phyloP scores from a whole-genome alignment of 2,888 invertebrate species.

The Lypha dubia region DNA sequence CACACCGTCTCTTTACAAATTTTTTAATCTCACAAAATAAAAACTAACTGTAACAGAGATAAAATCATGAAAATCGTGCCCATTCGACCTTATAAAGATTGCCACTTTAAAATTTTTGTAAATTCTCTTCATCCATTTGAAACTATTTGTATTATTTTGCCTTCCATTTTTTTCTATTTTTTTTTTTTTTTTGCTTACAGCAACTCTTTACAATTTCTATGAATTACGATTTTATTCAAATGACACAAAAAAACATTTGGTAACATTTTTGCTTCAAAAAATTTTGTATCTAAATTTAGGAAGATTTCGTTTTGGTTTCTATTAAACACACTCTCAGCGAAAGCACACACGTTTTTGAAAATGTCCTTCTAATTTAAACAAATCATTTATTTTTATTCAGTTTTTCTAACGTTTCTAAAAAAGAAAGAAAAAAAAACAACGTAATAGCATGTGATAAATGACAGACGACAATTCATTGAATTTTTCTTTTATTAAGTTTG shows the following conservation, averaged over 20 bases:
- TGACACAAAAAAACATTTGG: constrained; percentile 37
- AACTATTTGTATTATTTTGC: constrained; percentile 50
- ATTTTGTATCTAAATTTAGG: constrained; percentile 49
- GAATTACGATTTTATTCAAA: constrained; percentile 43
- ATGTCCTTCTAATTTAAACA: constrained; percentile 65
- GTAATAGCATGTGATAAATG: constrained; percentile 65
- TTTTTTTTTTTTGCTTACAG: constrained; percentile 8
- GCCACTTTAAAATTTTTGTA: constrained; percentile 10
- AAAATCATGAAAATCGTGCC: constrained; percentile 5
- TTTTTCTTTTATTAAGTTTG: constrained; percentile 40
- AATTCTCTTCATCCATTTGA: constrained; percentile 6
- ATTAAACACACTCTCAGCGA: constrained; percentile 48
- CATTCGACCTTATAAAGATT: constrained; percentile 28
- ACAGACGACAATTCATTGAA: constrained; percentile 60
- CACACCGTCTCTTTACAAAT: no score
- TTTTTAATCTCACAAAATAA: no score
- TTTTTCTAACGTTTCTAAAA: constrained; percentile 13
- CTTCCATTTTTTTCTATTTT: no score
- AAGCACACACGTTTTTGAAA: constrained; percentile 67
- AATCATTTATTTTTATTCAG: constrained; percentile 1
- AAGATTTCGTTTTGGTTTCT: constrained; percentile 16
- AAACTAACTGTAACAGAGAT: constrained; percentile 14
- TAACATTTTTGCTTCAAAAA: constrained; percentile 3
- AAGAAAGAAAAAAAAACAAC: constrained; percentile 1
- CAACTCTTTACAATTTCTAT: constrained; percentile 41